Evolutionary conservation across 2,113 vertebrate genomes (phyloP).

Genomic region (Scortum barcoo): DNA sequence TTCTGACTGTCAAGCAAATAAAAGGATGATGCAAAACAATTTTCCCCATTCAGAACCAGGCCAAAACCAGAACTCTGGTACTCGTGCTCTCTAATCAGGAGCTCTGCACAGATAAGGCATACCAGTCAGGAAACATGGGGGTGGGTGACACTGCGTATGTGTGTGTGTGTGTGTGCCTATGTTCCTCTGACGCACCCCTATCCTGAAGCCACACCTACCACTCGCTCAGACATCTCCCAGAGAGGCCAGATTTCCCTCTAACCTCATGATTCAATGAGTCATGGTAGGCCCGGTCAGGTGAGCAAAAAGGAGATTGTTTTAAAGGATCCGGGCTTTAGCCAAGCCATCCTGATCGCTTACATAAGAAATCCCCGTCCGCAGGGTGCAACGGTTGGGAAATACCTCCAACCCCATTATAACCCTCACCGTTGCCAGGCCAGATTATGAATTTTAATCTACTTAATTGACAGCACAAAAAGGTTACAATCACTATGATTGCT

Average conservation of each 20-base stretch:
- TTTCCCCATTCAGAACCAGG: slow-evolving; percentile 23
- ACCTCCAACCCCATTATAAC: slow-evolving; percentile 52
- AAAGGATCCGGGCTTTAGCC: slow-evolving; percentile 11
- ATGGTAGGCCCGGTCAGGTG: slow-evolving; percentile 64
- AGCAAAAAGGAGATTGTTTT: slow-evolving; percentile 54
- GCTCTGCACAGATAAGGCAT: slow-evolving; percentile 63
- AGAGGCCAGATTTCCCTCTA: slow-evolving; percentile 46
- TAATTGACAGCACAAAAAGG: slow-evolving; percentile 26
- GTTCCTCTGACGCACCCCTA: slow-evolving; percentile 48
- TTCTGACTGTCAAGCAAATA: not conserved
- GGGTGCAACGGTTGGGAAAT: slow-evolving; percentile 60
- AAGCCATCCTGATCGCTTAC: slow-evolving; percentile 66
- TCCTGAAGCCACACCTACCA: slow-evolving; percentile 57
- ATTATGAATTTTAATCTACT: slow-evolving; percentile 66
- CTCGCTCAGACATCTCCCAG: slow-evolving; percentile 34
- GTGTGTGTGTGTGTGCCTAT: slow-evolving; percentile 5
- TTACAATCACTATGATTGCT: slow-evolving; percentile 17
- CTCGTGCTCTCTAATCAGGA: slow-evolving; percentile 50
- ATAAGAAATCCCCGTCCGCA: slow-evolving; percentile 50
- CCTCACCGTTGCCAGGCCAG: slow-evolving; percentile 33
- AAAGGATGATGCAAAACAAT: not conserved
- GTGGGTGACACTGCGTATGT: slow-evolving; percentile 26
- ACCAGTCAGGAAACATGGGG: slow-evolving; percentile 70
- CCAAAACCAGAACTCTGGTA: not conserved
- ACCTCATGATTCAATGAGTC: slow-evolving; percentile 65